Conservation (phyloP, 64 coral and sea anemone species). For the Montipora efflorescens region DNA sequence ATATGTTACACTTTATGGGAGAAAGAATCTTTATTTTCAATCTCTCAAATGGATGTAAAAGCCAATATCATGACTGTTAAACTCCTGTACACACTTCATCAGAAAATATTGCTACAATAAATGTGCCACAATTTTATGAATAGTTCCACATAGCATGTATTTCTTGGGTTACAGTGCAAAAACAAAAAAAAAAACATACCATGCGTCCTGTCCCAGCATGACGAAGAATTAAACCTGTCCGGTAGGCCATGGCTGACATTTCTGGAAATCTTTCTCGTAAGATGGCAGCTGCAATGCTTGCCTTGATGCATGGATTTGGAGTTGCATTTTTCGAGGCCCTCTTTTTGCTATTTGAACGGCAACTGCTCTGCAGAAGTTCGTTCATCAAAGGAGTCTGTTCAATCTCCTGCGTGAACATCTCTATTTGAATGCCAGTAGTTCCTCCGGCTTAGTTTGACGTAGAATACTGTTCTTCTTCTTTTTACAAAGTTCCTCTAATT, state of each 20-base stretch:
- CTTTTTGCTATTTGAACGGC: not conserved
- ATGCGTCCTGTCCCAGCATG: constrained; percentile 36
- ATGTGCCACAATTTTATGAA: too few relatives aligned
- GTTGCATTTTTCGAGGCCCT: not conserved
- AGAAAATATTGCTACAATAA: too few relatives aligned
- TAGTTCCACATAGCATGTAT: too few relatives aligned
- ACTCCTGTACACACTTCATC: too few relatives aligned
- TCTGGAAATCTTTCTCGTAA: constrained; percentile 33
- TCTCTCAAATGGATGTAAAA: not conserved
- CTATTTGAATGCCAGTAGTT: constrained; percentile 19
- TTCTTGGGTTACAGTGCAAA: too few relatives aligned
- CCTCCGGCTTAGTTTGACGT: constrained; percentile 29
- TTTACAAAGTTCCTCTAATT: constrained; percentile 36
- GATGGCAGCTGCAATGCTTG: constrained; percentile 4
- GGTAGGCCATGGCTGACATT: constrained; percentile 54
- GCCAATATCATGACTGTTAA: not conserved
- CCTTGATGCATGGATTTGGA: not conserved
- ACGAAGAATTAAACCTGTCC: constrained; percentile 36
- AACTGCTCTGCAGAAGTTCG: not conserved
- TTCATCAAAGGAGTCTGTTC: constrained; percentile 20
- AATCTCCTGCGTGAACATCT: constrained; percentile 18
- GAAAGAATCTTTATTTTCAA: not conserved
- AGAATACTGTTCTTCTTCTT: constrained; percentile 17
- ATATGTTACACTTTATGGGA: not conserved
- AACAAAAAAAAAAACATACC: constrained; percentile 22